These are phyloP conservation scores for Nasonia longicornis DNA, from an alignment of 1,140 invertebrate genomes.

Conservation along the genomic window DNA sequence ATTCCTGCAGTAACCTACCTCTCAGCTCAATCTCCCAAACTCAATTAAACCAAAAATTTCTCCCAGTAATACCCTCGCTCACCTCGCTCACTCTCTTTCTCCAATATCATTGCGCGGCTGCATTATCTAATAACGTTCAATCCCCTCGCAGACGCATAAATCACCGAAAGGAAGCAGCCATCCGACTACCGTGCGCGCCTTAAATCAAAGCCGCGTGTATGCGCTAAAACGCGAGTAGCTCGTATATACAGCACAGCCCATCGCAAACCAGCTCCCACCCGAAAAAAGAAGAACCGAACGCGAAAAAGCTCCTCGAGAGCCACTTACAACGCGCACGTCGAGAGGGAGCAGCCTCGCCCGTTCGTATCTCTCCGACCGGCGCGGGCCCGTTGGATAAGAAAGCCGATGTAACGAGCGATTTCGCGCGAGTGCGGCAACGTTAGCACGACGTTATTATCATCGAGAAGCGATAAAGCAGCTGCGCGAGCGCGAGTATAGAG, in stretches of 20 bases:
- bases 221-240: not conserved
- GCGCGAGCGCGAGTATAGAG: not conserved
- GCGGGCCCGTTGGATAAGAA: slow-evolving; percentile 2
- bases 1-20: not conserved
- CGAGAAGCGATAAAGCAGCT: slow-evolving; percentile 40
- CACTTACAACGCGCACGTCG: not conserved
- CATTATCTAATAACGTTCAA: slow-evolving; percentile 6
- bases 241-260: not conserved
- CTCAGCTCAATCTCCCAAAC: no score
- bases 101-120: not conserved
- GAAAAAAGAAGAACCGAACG: not conserved
- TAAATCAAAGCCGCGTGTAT: not conserved
- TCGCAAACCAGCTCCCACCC: not conserved
- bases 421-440: slow-evolving; percentile 18
- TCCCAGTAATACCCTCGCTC: not conserved
- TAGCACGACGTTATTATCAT: slow-evolving; percentile 43
- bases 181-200: not conserved
- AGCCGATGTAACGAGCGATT: slow-evolving; percentile 43
- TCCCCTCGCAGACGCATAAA: not conserved
- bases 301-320: not conserved
- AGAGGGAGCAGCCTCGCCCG: not conserved
- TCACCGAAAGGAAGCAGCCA: slow-evolving; percentile 13
- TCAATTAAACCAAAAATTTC: no score
- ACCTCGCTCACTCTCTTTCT: not conserved
- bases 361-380: not conserved